Evolutionary conservation across 2,797 vertebrate species (phyloP), one percentile per base, ranked within the genome.

Genomic region (Perodicticus potto): DNA sequence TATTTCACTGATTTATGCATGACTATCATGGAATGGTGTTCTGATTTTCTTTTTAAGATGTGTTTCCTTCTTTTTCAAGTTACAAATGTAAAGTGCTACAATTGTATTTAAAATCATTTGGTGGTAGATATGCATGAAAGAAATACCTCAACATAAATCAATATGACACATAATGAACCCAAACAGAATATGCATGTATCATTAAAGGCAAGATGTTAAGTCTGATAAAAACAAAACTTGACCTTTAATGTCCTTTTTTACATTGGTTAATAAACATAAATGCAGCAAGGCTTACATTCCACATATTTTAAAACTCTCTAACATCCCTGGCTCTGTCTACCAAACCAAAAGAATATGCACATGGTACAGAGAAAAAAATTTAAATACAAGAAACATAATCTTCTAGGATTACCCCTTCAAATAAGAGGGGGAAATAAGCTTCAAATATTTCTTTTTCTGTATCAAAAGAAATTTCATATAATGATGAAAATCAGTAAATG

Each of bases 71-170:
- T 70, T 94, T 95, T 85, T 92, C 90, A 93, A 89, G 76, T 95
- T 92, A 86, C 86, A 95, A 89, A 97, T 40, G 63, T 91, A 89
- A 88, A 88, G 63, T 78, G 96, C 76, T 95, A 59, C 77, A 90
- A 88, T 32, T 88, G 32, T 94, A 95, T 82, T 92, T 93, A 97
- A 92, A 95, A 90, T 82, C 40, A 90, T 67, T 87, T 59, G 59
- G 43, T 87, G 45, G 91, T 40, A 89, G 29, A 94, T 80, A n/a
- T 73, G n/a, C 80, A 77, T 92, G 93, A 86, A 97, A 92, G 94
- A 96, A 95, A 95, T 82, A 86, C 43, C 45, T 95, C 81, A 93
- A 95, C 55, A 92, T 94, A 96, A 95, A 96, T 91, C 94, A 97
- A 34, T 55, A 45, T 63, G 78, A 92, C 77, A 91, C 20, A 82